These are phyloP conservation scores for Platichthys stellatus DNA, from an alignment of 2,113 vertebrate species.

Conservation along the genomic window DNA sequence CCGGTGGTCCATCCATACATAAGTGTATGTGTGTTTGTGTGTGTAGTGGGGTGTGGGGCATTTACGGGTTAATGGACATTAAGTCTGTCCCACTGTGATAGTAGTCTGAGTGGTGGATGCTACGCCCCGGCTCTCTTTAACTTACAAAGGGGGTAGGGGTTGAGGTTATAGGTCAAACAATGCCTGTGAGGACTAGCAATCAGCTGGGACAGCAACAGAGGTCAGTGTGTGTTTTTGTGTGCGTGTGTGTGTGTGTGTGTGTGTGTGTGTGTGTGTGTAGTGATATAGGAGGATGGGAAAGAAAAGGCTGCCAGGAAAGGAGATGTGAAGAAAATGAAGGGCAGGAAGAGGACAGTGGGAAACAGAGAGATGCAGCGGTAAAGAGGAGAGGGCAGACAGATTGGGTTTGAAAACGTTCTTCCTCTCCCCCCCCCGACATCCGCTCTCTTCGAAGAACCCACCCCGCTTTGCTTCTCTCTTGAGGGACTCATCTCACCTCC, in stretches of 20 bases:
- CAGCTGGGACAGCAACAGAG: constrained; percentile 46
- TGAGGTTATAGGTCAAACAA: constrained; percentile 63
- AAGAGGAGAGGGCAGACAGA: constrained; percentile 33
- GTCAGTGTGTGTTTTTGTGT: constrained; percentile 12
- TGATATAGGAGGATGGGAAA: constrained; percentile 19
- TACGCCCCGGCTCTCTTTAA: constrained; percentile 14
- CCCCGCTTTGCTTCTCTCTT: constrained; percentile 30
- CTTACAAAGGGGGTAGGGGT: constrained; percentile 52
- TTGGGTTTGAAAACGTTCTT: constrained; percentile 14
- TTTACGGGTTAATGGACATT: constrained; percentile 64
- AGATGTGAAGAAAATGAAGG: constrained; percentile 49
- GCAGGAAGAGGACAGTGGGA: constrained; percentile 51
- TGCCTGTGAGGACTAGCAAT: constrained; percentile 60
- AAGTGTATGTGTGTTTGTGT: constrained; percentile 20
- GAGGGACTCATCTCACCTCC: constrained; percentile 44
- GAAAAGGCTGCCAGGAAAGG: constrained; percentile 47
- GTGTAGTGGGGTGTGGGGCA: not conserved
- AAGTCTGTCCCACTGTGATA: constrained; percentile 51
- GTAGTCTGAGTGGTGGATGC: constrained; percentile 5
- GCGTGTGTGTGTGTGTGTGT: constrained; percentile 16
- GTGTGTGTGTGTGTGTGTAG: constrained; percentile 18
- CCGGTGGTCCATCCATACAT: constrained; percentile 36
- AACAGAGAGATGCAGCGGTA: constrained; percentile 32
- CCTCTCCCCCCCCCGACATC: too few relatives aligned
- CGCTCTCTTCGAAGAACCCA: constrained; percentile 43